Percentiles rank a stretch among this genome's conserved stretches.
These are phyloP conservation scores for Dreissena rostriformis DNA, from an alignment of 1,140 invertebrate species.

Conservation along the genomic window DNA sequence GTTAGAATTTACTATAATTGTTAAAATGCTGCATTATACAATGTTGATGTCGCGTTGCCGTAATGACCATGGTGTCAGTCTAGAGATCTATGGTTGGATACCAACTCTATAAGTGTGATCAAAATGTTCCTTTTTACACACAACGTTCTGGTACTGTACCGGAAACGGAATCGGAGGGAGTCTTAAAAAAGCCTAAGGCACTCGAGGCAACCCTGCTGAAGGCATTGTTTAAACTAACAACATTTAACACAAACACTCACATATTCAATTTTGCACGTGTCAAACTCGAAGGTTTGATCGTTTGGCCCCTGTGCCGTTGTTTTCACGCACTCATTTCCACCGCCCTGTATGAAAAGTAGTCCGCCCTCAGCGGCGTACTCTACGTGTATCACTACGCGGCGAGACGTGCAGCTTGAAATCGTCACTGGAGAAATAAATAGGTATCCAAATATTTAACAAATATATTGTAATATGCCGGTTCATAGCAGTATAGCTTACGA, in stretches of 20 bases:
- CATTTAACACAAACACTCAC: conserved; percentile 23
- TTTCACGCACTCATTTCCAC: not conserved
- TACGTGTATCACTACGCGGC: not conserved
- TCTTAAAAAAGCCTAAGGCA: not conserved
- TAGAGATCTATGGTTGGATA: not conserved
- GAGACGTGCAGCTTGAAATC: conserved; percentile 22
- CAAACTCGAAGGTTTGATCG: conserved; percentile 36
- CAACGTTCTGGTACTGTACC: not conserved
- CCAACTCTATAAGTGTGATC: not conserved
- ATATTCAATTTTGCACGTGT: conserved; percentile 45
- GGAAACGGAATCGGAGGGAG: not conserved
- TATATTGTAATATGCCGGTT: no score
- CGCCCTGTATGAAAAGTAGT: conserved; percentile 45
- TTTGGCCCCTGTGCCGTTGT: not conserved
- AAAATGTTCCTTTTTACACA: not conserved
- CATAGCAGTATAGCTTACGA: no score
- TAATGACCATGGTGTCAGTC: no score
- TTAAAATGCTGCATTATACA: no score
- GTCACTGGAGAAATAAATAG: conserved; percentile 24
- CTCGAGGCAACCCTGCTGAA: not conserved
- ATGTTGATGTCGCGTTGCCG: no score
- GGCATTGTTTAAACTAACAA: not conserved
- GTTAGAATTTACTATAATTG: no score
- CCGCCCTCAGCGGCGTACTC: conserved; percentile 13
- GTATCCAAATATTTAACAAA: no score